A percentile compares a stretch with the other conserved stretches of the same genome.
phyloP scores from a whole-genome alignment of 2,797 vertebrate species.

The Oophaga sylvatica region DNA sequence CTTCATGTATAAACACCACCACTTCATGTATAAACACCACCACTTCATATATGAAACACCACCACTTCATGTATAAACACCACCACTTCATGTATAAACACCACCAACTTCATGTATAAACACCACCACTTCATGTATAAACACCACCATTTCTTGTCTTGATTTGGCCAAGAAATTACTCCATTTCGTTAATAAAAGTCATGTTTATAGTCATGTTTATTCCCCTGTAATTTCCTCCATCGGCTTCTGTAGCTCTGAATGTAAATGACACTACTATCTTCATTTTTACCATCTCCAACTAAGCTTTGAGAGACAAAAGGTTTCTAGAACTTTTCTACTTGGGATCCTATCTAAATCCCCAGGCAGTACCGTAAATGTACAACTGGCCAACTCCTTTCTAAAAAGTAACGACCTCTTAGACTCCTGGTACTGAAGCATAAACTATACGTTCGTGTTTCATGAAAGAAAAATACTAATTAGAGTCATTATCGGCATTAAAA shows the following conservation, averaged over 20 bases:
- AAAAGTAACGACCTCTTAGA: constrained; percentile 29
- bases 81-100: no score
- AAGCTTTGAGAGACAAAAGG: background rate
- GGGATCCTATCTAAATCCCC: constrained; percentile 1
- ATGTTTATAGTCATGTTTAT: no score
- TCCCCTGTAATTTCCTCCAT: background rate
- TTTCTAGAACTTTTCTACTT: background rate
- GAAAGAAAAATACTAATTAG: constrained; percentile 50
- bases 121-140: no score
- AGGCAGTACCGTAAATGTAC: background rate
- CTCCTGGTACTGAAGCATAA: constrained; percentile 12
- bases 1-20: no score
- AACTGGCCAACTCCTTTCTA: background rate
- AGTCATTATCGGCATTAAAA: constrained; percentile 50
- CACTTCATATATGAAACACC: no score
- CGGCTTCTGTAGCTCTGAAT: background rate
- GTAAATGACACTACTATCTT: background rate
- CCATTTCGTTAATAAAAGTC: no score
- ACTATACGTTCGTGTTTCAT: constrained; percentile 20
- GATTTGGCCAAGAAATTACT: no score
- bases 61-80: no score
- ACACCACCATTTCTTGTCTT: no score
- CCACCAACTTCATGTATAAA: no score
- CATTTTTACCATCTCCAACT: background rate
- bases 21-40: no score